A percentile compares a stretch with the other conserved stretches of the same genome.
Conservation (phyloP, 2,888 invertebrate genomes). For the Mamestra brassicae region DNA sequence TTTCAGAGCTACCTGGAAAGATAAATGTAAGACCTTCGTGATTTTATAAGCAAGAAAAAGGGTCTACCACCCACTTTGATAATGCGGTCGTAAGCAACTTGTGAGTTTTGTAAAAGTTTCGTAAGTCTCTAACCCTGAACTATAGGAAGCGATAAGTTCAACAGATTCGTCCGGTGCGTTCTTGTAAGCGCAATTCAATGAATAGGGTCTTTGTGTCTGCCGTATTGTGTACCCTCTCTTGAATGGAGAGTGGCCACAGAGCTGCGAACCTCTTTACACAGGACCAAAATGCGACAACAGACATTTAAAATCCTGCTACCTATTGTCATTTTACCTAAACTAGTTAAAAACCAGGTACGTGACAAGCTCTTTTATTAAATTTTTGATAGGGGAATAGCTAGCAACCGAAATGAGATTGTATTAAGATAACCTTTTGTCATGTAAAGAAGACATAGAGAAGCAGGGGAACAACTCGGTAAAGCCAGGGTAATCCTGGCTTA, state of each 20-base stretch:
- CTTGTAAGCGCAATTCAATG: conserved; percentile 74
- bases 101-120: conserved; percentile 64
- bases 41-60: conserved; percentile 34
- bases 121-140: conserved; percentile 50
- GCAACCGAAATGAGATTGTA: conserved; percentile 45
- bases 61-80: conserved; percentile 23
- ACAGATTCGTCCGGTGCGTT: conserved; percentile 58
- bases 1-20: conserved; percentile 28
- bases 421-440: conserved; percentile 65
- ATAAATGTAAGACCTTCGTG: conserved; percentile 16
- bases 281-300: conserved; percentile 69
- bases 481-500: conserved; percentile 79
- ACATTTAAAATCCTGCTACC: conserved; percentile 49
- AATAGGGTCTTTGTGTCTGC: conserved; percentile 76
- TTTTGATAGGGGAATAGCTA: conserved; percentile 49
- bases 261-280: conserved; percentile 70
- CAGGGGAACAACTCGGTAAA: conserved; percentile 68
- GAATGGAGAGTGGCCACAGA: conserved; percentile 69
- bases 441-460: conserved; percentile 66
- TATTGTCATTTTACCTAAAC: not conserved
- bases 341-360: conserved; percentile 24
- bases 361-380: conserved; percentile 58
- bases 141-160: conserved; percentile 48
- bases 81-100: conserved; percentile 26
- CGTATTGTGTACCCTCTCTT: conserved; percentile 75